Evolutionary conservation across 2,888 invertebrate species (phyloP).

Genomic region (Machimus atricapillus): DNA sequence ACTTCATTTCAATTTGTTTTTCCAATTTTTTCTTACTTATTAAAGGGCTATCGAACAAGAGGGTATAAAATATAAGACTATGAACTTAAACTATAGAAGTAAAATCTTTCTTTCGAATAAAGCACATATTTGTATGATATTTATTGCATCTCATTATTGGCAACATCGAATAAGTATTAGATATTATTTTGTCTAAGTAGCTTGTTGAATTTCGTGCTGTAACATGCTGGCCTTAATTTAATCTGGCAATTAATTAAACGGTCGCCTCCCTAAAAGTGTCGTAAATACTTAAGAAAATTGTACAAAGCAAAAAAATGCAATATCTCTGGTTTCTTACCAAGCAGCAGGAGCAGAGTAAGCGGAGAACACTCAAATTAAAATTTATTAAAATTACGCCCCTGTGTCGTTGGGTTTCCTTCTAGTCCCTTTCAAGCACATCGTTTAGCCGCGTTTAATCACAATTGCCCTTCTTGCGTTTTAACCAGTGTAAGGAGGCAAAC

Average conservation of each 20-base stretch:
- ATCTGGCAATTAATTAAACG: background rate
- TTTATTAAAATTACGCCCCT: background rate
- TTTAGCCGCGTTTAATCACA: background rate
- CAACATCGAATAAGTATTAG: too few relatives aligned
- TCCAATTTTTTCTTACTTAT: too few relatives aligned
- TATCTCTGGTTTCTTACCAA: background rate
- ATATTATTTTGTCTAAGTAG: background rate
- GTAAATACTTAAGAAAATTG: background rate
- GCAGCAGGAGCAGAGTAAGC: background rate
- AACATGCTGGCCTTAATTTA: background rate
- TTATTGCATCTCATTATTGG: too few relatives aligned
- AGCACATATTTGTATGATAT: too few relatives aligned
- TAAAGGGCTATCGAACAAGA: too few relatives aligned
- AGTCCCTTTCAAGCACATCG: background rate
- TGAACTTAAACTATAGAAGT: too few relatives aligned
- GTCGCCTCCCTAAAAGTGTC: background rate
- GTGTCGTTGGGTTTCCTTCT: background rate
- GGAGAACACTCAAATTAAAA: background rate
- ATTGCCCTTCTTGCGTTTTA: background rate
- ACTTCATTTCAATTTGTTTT: too few relatives aligned
- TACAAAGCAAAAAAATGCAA: background rate
- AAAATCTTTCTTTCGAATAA: too few relatives aligned
- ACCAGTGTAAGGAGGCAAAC: background rate
- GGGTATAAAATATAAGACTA: too few relatives aligned
- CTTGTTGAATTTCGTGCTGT: background rate